Percentiles rank a stretch among this genome's conserved stretches.
phyloP scores from a whole-genome alignment of 2,888 invertebrate genomes.

The Ceraclea dissimilis region DNA sequence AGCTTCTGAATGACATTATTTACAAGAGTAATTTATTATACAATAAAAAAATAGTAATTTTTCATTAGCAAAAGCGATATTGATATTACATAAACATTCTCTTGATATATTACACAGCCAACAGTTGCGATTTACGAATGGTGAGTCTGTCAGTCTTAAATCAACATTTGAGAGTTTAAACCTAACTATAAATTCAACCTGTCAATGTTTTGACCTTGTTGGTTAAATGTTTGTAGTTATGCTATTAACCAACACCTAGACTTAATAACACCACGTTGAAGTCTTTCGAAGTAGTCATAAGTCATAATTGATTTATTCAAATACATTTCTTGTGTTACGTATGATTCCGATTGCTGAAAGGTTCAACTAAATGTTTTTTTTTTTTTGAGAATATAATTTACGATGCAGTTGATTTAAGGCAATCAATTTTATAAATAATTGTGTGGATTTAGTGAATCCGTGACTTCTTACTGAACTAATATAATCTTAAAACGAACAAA shows the following conservation, averaged over 20 bases:
- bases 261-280: too few species aligned
- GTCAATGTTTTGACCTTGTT: background rate
- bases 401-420: background rate
- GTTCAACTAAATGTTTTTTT: background rate
- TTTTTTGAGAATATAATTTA: background rate
- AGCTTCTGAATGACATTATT: too few species aligned
- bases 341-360: background rate
- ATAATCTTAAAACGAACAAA: too few species aligned
- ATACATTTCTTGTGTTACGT: background rate
- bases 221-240: too few species aligned
- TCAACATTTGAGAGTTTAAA: slow-evolving; percentile 5
- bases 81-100: too few species aligned
- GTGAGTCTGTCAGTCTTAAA: slow-evolving; percentile 7
- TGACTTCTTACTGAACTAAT: too few species aligned
- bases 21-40: too few species aligned
- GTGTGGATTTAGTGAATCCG: too few species aligned
- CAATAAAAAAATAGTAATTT: too few species aligned
- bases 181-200: background rate
- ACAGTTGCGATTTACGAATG: slow-evolving; percentile 10
- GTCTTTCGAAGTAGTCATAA: background rate
- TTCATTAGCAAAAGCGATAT: too few species aligned
- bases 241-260: too few species aligned
- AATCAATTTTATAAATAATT: background rate
- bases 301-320: background rate
- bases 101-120: too few species aligned